Conservation (phyloP, 2,113 vertebrate species). For the Cochlearius cochlearius region DNA sequence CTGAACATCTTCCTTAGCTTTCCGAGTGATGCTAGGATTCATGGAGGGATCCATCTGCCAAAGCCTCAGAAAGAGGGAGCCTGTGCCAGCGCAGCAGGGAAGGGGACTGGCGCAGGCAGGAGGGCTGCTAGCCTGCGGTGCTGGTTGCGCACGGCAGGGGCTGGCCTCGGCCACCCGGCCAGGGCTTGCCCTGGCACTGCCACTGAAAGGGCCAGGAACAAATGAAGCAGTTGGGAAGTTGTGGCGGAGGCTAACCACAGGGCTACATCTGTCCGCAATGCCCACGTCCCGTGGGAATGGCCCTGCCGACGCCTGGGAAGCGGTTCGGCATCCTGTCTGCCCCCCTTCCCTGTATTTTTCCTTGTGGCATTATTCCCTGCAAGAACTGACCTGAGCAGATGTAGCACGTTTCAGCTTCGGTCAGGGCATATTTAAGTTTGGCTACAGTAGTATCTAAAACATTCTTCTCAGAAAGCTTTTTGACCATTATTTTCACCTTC, state of each 20-base stretch:
- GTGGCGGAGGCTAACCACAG: background rate
- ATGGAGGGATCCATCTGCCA: background rate
- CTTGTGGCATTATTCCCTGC: background rate
- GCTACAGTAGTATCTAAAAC: background rate
- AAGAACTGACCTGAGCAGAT: background rate
- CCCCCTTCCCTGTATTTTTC: background rate
- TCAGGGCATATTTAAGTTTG: background rate
- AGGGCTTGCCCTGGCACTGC: background rate
- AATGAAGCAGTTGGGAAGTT: background rate
- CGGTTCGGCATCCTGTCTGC: background rate
- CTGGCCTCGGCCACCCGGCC: background rate
- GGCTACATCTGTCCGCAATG: background rate
- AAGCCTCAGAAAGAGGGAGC: background rate
- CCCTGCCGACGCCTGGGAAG: background rate
- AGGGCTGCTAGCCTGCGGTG: too few relatives aligned
- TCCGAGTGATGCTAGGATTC: background rate
- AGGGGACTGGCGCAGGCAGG: too few relatives aligned
- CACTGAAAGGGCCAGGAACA: background rate
- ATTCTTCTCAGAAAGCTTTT: background rate
- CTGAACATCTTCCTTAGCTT: background rate
- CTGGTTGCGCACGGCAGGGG: rapidly evolving
- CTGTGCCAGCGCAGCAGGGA: background rate
- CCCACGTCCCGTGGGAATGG: background rate
- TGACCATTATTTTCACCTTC: background rate
- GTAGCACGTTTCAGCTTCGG: background rate